Conservation (phyloP, 2,797 vertebrate genomes). For the Pygocentrus nattereri region DNA sequence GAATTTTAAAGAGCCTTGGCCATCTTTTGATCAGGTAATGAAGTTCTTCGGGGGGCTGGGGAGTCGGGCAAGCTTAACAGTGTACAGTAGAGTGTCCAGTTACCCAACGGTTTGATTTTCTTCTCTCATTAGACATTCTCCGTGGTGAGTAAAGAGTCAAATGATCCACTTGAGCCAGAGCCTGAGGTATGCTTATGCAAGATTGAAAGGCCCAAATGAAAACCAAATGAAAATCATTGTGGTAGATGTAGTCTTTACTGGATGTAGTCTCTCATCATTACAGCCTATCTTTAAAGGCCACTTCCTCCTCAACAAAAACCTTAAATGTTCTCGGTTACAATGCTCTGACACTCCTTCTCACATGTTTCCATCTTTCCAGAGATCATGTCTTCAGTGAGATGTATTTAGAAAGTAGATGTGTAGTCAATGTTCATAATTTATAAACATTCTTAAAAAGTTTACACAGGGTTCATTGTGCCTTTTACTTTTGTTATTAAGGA, state of each 20-base stretch:
- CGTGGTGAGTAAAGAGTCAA: constrained; percentile 63
- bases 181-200: constrained; percentile 49
- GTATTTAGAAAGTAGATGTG: neutral
- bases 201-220: constrained; percentile 49
- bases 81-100: constrained; percentile 84
- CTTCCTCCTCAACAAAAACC: constrained; percentile 37
- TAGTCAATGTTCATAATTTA: neutral
- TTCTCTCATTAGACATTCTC: constrained; percentile 80
- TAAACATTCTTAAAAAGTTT: neutral
- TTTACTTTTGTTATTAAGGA: neutral
- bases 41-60: constrained; percentile 69
- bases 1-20: constrained; percentile 84
- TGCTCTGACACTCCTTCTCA: constrained; percentile 29
- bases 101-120: constrained; percentile 80
- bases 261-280: constrained; percentile 43
- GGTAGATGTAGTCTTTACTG: constrained; percentile 48
- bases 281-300: constrained; percentile 26
- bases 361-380: constrained; percentile 7
- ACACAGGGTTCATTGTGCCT: neutral
- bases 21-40: constrained; percentile 85
- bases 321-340: constrained; percentile 39
- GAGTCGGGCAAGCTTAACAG: constrained; percentile 78
- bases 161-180: constrained; percentile 43
- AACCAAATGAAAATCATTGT: constrained; percentile 57
- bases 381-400: constrained; percentile 1